These are phyloP conservation scores for Adelognathus sp. DNA, from an alignment of 2,888 invertebrate genomes.

Conservation along the genomic window DNA sequence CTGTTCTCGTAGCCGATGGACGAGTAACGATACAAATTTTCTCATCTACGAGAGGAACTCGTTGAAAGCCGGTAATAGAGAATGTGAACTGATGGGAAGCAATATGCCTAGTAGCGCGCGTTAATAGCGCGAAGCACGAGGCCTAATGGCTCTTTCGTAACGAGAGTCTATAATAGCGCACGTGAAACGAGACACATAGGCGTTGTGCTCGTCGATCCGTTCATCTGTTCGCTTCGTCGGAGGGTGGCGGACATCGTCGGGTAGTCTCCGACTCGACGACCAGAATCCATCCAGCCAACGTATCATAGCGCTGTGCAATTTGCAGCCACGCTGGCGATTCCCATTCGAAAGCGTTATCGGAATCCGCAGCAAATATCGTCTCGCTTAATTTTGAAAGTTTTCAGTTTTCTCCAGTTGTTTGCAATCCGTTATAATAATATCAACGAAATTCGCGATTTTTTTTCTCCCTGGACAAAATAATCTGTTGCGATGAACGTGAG, in stretches of 20 bases:
- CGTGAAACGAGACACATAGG: background rate
- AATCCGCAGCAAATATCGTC: background rate
- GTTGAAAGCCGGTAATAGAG: slow-evolving; percentile 25
- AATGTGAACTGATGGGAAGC: slow-evolving; percentile 61
- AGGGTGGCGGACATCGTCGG: slow-evolving; percentile 8
- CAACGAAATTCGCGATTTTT: too few relatives aligned
- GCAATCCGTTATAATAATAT: too few relatives aligned
- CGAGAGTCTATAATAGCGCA: slow-evolving; percentile 57
- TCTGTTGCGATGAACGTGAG: too few relatives aligned
- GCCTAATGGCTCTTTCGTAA: slow-evolving; percentile 71
- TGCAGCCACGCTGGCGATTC: slow-evolving; percentile 16
- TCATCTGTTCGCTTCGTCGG: slow-evolving; percentile 26
- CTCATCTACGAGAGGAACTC: background rate
- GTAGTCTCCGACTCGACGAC: background rate
- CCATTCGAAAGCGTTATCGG: slow-evolving; percentile 25
- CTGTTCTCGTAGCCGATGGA: background rate
- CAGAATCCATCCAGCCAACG: background rate
- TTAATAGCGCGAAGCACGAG: slow-evolving; percentile 68
- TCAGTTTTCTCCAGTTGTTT: too few relatives aligned
- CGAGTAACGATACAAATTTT: slow-evolving; percentile 10
- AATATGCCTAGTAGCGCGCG: slow-evolving; percentile 64
- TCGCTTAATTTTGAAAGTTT: too few relatives aligned
- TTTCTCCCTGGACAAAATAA: too few relatives aligned
- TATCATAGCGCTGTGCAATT: slow-evolving; percentile 28
- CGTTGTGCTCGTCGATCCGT: slow-evolving; percentile 19